Evolutionary conservation across 2,888 invertebrate species (phyloP).

Genomic region (Drosophila setosimentum): DNA sequence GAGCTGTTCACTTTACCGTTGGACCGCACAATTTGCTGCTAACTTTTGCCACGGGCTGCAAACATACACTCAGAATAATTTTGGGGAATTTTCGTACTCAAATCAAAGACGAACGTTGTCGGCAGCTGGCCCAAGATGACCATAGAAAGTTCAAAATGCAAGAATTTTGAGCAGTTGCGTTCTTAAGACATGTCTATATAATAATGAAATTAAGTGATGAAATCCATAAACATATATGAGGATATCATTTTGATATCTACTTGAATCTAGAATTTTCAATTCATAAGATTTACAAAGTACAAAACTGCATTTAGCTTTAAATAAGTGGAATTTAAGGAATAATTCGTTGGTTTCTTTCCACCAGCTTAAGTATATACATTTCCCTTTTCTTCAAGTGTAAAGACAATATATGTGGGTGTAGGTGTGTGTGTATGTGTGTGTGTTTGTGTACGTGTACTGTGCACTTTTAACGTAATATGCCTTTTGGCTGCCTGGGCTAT

Average conservation of each 20-base stretch:
- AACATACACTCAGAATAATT: constrained; percentile 32
- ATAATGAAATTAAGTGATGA: neutral
- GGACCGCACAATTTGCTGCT: constrained; percentile 80
- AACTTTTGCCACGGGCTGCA: constrained; percentile 57
- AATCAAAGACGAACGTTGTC: neutral
- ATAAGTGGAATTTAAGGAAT: neutral
- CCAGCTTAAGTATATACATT: neutral
- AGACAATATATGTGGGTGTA: constrained; percentile 8
- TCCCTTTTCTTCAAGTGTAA: constrained; percentile 6
- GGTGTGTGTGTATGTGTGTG: constrained; percentile 27
- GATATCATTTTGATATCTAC: neutral
- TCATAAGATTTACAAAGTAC: neutral
- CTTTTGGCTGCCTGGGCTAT: constrained; percentile 76
- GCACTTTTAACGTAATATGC: constrained; percentile 80
- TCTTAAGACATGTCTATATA: neutral
- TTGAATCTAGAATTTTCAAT: neutral
- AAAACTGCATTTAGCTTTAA: neutral
- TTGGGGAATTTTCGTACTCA: neutral
- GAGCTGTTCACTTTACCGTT: constrained; percentile 81
- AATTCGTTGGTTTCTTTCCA: no score
- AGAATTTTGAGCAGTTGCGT: neutral
- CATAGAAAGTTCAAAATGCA: no score
- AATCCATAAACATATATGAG: neutral
- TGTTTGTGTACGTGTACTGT: constrained; percentile 41
- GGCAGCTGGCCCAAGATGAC: neutral